Evolutionary conservation across 2,888 invertebrate genomes (phyloP), one percentile per base, ranked within the genome.

Genomic region (Prosapia bicincta): DNA sequence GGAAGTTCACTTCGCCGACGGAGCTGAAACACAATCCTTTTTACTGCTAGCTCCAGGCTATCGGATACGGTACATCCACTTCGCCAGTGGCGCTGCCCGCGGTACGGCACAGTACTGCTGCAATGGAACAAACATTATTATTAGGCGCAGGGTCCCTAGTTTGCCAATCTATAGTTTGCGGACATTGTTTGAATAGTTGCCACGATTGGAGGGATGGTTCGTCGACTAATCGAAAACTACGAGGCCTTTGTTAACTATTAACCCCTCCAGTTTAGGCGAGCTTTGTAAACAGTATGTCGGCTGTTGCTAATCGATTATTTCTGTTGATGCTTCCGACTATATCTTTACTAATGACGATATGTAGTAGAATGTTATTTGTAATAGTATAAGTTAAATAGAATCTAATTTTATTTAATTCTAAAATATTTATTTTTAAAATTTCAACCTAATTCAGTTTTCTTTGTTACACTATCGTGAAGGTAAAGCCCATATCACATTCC

Each of bases 121-220:
- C 54, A 54, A 54, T 54, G 54, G 54, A 54, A 54, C 54, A 54
- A 54, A 54, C 54, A 54, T 54, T 54, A n/a, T n/a, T n/a, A 54
- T 54, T 54, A 54, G 54, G 20, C 3, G 20, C 20, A 54, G 20
- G n/a, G 54, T 20, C 54, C 20, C 20, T 54, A 20, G 54, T 54
- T 54, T 54, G 54, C 54, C n/a, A 54, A 54, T 54, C 54, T 54
- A 54, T 54, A 54, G 54, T 54, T 54, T 54, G 20, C 54, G 20
- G 54, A 54, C 54, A 54, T 54, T 54, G 54, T 54, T 54, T 54
- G 54, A 54, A 54, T 54, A 54, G 54, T 54, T 54, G 20, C 10
- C 54, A 54, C 20, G 54, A 54, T 54, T 54, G 54, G 20, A 54
- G 20, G n/a, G 54, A 54, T 54, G 54, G 54, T 6, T 9, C 9